phyloP scores from a whole-genome alignment of 2,113 vertebrate species.

The Takifugu flavidus region DNA sequence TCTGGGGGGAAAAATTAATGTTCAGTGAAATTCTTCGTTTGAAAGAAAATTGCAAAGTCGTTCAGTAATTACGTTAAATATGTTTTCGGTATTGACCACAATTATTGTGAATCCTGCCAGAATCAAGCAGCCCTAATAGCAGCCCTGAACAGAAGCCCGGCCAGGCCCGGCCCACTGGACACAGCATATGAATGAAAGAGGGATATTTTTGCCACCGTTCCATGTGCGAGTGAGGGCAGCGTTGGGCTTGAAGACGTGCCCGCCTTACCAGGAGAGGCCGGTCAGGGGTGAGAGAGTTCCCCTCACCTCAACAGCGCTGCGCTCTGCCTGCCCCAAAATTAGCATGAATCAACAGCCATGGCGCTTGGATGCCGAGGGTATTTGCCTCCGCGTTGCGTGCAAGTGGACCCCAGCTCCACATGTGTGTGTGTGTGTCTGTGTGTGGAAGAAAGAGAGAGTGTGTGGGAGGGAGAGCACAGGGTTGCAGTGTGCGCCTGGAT shows the following conservation, averaged over 20 bases:
- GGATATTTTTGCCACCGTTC: background rate
- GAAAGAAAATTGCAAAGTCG: too few species aligned
- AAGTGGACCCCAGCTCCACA: slow-evolving; percentile 31
- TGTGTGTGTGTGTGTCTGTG: slow-evolving; percentile 22
- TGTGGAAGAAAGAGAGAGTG: slow-evolving; percentile 5
- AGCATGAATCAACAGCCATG: slow-evolving; percentile 55
- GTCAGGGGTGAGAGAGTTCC: slow-evolving; percentile 52
- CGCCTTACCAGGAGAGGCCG: slow-evolving; percentile 45
- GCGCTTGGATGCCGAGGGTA: slow-evolving; percentile 36
- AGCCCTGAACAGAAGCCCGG: background rate
- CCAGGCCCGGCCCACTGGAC: too few species aligned
- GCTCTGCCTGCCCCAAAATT: slow-evolving; percentile 17
- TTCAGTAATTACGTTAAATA: too few species aligned
- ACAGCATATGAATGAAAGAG: slow-evolving; percentile 27
- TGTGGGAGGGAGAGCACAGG: slow-evolving; percentile 17
- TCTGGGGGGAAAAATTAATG: too few species aligned
- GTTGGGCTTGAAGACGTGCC: slow-evolving; percentile 29
- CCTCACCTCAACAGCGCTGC: slow-evolving; percentile 29
- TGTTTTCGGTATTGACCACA: too few species aligned
- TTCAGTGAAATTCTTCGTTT: too few species aligned
- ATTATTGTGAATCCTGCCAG: too few species aligned
- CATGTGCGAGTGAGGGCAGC: slow-evolving; percentile 13
- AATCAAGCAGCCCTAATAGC: background rate
- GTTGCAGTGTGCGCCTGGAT: slow-evolving; percentile 35
- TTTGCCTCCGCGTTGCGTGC: slow-evolving; percentile 34